Percentiles rank a stretch among this genome's conserved stretches.
Conservation (phyloP, 2,888 invertebrate genomes). For the Eledona agricola region DNA sequence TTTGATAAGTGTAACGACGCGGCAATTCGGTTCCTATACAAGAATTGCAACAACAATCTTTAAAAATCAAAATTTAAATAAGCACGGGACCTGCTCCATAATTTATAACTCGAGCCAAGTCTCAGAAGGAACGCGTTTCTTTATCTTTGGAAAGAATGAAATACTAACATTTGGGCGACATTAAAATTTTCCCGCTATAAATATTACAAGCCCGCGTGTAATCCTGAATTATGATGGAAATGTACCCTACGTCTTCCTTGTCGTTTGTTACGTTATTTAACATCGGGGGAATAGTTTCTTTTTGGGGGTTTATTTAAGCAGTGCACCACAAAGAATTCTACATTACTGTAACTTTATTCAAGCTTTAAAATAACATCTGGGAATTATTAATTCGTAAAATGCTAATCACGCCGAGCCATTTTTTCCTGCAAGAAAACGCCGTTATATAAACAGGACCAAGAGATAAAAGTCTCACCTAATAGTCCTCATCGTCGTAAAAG, state of each 20-base stretch:
- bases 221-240: constrained; percentile 59
- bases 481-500: constrained; percentile 26
- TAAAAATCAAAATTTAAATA: constrained; percentile 32
- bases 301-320: constrained; percentile 26
- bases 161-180: constrained; percentile 55
- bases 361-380: too few species aligned
- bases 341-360: too few species aligned
- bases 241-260: constrained; percentile 33
- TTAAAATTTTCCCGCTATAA: constrained; percentile 60
- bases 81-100: constrained; percentile 14
- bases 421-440: constrained; percentile 11
- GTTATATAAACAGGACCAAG: constrained; percentile 7
- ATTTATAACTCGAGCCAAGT: constrained; percentile 20
- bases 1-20: constrained; percentile 36
- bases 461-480: constrained; percentile 23
- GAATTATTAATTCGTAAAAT: constrained; percentile 6
- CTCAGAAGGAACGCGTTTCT: constrained; percentile 20
- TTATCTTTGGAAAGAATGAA: constrained; percentile 25
- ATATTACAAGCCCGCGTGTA: constrained; percentile 54
- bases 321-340: too few species aligned
- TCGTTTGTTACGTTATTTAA: constrained; percentile 33
- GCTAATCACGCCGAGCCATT: constrained; percentile 1
- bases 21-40: constrained; percentile 23
- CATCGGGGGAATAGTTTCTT: constrained; percentile 33
- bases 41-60: constrained; percentile 22